Evolutionary conservation across 1,140 invertebrate genomes (phyloP).

Genomic region (Chymomyza costata): DNA sequence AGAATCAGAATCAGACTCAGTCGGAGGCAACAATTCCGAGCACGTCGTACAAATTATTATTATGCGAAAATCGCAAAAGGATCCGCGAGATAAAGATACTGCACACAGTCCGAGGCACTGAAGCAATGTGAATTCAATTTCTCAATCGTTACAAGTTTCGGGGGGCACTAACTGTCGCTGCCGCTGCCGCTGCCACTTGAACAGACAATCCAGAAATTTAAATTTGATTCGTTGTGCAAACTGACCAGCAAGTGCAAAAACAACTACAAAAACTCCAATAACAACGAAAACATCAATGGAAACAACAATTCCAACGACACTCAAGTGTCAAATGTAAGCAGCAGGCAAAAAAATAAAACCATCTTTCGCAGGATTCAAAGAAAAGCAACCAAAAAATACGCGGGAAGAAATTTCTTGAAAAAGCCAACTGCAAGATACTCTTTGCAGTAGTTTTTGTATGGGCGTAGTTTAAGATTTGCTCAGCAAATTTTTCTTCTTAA

Average conservation of each 20-base stretch:
- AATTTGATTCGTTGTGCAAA: slow-evolving; percentile 71
- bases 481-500: too few species aligned
- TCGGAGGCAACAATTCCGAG: slow-evolving; percentile 60
- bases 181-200: slow-evolving; percentile 52
- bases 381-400: slow-evolving; percentile 22
- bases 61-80: slow-evolving; percentile 73
- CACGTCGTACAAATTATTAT: slow-evolving; percentile 73
- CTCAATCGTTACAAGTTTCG: background rate
- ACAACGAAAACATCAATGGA: slow-evolving; percentile 38
- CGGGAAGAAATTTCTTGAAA: slow-evolving; percentile 9
- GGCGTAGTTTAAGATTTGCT: too few species aligned
- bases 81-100: slow-evolving; percentile 40
- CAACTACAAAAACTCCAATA: too few species aligned
- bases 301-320: slow-evolving; percentile 38
- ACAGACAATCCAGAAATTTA: slow-evolving; percentile 72
- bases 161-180: background rate
- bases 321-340: slow-evolving; percentile 69
- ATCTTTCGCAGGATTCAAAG: too few species aligned
- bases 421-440: slow-evolving; percentile 23
- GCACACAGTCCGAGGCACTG: slow-evolving; percentile 2
- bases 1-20: slow-evolving; percentile 25
- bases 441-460: too few species aligned
- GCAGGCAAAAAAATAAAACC: too few species aligned
- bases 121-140: slow-evolving; percentile 1
- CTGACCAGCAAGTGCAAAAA: slow-evolving; percentile 29